Percentiles rank a stretch among this genome's conserved stretches.
Evolutionary conservation across 53 echinoderm and acorn worm genomes (phyloP).

Genomic region (Patiria pectinifera): DNA sequence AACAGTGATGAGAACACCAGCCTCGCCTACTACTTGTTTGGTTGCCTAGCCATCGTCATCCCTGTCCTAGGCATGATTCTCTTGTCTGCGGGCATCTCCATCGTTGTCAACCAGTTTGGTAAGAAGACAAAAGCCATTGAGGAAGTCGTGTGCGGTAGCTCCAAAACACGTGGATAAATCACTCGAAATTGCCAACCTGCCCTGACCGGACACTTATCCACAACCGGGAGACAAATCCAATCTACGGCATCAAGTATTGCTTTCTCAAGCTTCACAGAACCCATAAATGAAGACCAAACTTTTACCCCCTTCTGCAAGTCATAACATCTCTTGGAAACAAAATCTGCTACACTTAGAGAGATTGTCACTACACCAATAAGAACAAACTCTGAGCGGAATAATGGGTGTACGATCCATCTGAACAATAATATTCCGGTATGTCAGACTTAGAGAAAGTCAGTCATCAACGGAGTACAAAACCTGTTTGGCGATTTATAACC

Average conservation of each 20-base stretch:
- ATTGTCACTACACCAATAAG: neutral
- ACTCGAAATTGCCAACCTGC: neutral
- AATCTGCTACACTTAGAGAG: neutral
- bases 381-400: neutral
- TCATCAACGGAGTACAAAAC: neutral
- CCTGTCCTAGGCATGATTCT: slow-evolving; percentile 42
- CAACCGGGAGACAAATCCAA: neutral
- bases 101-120: slow-evolving; percentile 43
- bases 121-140: slow-evolving; percentile 29
- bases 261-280: neutral
- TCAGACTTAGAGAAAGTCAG: neutral
- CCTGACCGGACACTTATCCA: neutral
- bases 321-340: neutral
- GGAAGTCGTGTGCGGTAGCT: slow-evolving; percentile 35
- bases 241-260: neutral
- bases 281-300: neutral
- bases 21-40: neutral
- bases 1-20: neutral
- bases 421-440: neutral
- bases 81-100: slow-evolving; percentile 36
- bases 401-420: neutral
- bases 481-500: neutral
- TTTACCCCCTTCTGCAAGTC: neutral
- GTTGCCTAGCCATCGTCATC: slow-evolving; percentile 21
- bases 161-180: slow-evolving; percentile 21